phyloP scores from a whole-genome alignment of 2,888 invertebrate species.

The Diaperis boleti region DNA sequence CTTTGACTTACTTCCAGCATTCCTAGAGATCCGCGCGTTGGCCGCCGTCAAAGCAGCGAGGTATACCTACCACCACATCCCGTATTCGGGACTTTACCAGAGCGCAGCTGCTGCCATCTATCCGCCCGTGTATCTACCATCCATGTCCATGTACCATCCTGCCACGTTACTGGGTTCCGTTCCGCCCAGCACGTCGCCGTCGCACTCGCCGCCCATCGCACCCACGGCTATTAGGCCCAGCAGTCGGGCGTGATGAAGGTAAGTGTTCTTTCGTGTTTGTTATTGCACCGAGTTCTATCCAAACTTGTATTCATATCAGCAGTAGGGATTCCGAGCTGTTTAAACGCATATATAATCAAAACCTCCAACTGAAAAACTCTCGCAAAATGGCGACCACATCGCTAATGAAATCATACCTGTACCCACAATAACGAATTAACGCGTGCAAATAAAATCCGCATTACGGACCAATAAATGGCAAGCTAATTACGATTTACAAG shows the following conservation, averaged over 20 bases:
- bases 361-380: too few relatives aligned
- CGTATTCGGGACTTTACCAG: conserved; percentile 53
- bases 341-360: too few relatives aligned
- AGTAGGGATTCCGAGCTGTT: too few relatives aligned
- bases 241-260: conserved; percentile 59
- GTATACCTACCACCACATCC: conserved; percentile 56
- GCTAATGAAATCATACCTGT: too few relatives aligned
- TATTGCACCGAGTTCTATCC: too few relatives aligned
- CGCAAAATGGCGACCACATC: too few relatives aligned
- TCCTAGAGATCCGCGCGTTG: conserved; percentile 58
- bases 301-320: too few relatives aligned
- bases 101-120: conserved; percentile 53
- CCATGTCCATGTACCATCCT: conserved; percentile 55
- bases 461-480: too few relatives aligned
- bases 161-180: conserved; percentile 53
- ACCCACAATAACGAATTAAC: too few relatives aligned
- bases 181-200: conserved; percentile 50
- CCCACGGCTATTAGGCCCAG: conserved; percentile 45
- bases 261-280: conserved; percentile 39
- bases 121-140: conserved; percentile 59
- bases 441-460: too few relatives aligned
- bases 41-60: conserved; percentile 60
- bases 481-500: not conserved
- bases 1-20: conserved; percentile 53
- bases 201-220: conserved; percentile 42